Base-by-base conservation (phyloP, 1,140 invertebrate genomes). In the Atta cephalotes region DNA sequence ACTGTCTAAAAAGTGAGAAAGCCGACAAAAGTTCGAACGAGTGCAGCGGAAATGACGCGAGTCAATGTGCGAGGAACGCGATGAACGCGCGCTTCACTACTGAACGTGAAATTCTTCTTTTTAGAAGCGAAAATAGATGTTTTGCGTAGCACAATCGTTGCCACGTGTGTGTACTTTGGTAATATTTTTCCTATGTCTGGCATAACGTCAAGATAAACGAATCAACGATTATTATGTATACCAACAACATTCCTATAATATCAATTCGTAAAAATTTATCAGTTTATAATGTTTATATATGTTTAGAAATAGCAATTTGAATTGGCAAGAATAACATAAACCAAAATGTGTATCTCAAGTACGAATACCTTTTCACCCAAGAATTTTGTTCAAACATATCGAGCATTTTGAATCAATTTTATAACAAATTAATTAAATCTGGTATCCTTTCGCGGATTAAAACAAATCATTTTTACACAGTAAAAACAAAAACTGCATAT, bases 201-300 rank as follows among this genome's bases (percentile, higher is more conserved):
- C 80, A n/a, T 84, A 76, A 74, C n/a, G 56, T 84, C 80, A 84
- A 84, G 70, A 84, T 84, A 84, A 84, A 84, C 45, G 45, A 31
- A 62, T 62, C 68, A 66, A 45, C 25, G 53, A 82, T 82, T 70
- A 71, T 70, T 71, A 74, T 49, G 39, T 81, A 62, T 2, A 60
- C 31, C 66, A 21, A 45, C 7, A 45, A 49, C 68, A 49, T 49
- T 72, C 25, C 39, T 35, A 45, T 31, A 74, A 74, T 21, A 28
- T 72, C 56, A 49, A 82, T 16, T 21, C 9, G 31, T 56, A 81
- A 81, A 81, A 71, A 39, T 18, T 5, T 16, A 14, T 16, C 53
- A n/a, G n/a, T 68, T 68, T 31, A 51, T 14, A 21, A 10, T 1
- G 25, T n/a, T n/a, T n/a, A n/a, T n/a, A n/a, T n/a, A n/a, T n/a